Evolutionary conservation across 1,140 invertebrate genomes (phyloP).

Genomic region (Drosophila obscura): DNA sequence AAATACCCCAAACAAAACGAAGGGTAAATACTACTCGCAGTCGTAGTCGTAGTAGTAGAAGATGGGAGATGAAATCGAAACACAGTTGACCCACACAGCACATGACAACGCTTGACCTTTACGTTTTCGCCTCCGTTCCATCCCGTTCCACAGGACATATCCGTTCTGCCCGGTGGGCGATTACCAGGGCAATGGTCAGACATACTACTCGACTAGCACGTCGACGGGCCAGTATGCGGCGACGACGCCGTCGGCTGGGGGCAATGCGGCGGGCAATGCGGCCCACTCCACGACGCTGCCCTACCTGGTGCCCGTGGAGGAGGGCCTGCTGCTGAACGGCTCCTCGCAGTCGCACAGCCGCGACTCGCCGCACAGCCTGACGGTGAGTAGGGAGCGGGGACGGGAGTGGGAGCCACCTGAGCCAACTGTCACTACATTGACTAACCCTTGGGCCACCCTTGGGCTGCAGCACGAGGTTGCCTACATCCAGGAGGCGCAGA

Average conservation of each 20-base stretch:
- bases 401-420: slow-evolving; percentile 55
- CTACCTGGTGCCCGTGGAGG: slow-evolving; percentile 86
- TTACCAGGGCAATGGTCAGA: slow-evolving; percentile 85
- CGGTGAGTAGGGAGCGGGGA: slow-evolving; percentile 74
- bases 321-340: slow-evolving; percentile 86
- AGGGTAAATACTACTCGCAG: too few relatives aligned
- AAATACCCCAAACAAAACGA: neutral
- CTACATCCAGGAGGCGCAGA: slow-evolving; percentile 85
- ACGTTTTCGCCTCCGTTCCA: neutral
- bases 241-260: slow-evolving; percentile 84
- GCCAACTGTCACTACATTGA: slow-evolving; percentile 53
- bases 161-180: slow-evolving; percentile 93
- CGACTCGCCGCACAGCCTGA: slow-evolving; percentile 89
- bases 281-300: slow-evolving; percentile 88
- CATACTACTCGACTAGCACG: slow-evolving; percentile 85
- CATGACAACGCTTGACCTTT: slow-evolving; percentile 18
- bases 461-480: slow-evolving; percentile 83
- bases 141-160: slow-evolving; percentile 88
- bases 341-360: slow-evolving; percentile 86
- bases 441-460: slow-evolving; percentile 25
- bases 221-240: slow-evolving; percentile 84
- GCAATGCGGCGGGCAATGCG: slow-evolving; percentile 41
- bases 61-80: slow-evolving; percentile 2
- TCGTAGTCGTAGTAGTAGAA: too few relatives aligned
- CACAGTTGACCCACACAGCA: neutral